Conservation (phyloP, 2,113 vertebrate genomes). For the Dicrurus megarhynchus region DNA sequence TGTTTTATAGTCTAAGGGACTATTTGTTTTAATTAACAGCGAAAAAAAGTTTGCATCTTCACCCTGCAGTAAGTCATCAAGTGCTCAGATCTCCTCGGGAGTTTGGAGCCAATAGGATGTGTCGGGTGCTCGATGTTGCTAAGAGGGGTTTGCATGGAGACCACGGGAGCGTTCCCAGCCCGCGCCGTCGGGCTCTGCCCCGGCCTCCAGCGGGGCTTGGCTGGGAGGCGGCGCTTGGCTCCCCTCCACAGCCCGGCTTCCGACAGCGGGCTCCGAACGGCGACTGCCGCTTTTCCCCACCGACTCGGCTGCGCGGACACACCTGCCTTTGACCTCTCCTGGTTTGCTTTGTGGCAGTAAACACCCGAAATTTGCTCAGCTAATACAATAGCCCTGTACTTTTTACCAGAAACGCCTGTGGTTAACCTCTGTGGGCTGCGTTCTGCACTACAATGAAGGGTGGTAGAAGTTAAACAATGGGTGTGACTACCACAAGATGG, state of each 20-base stretch:
- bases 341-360: neutral
- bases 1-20: neutral
- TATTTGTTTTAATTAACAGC: neutral
- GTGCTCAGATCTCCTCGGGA: neutral
- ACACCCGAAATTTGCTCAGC: neutral
- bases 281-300: neutral
- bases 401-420: neutral
- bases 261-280: neutral
- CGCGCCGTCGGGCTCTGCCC: neutral
- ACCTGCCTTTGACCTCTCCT: neutral
- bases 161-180: neutral
- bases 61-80: neutral
- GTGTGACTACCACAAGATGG: conserved; percentile 40
- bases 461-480: conserved; percentile 47
- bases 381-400: neutral
- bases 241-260: neutral
- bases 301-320: rapidly evolving
- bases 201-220: neutral
- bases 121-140: neutral
- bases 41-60: neutral
- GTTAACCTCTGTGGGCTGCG: conserved; percentile 43
- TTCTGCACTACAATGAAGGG: neutral
- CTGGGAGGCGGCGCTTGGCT: neutral
- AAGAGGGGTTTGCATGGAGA: neutral
- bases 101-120: neutral